Conservation (phyloP, 2,888 invertebrate species). For the Hirtodrosophila trivittata region DNA sequence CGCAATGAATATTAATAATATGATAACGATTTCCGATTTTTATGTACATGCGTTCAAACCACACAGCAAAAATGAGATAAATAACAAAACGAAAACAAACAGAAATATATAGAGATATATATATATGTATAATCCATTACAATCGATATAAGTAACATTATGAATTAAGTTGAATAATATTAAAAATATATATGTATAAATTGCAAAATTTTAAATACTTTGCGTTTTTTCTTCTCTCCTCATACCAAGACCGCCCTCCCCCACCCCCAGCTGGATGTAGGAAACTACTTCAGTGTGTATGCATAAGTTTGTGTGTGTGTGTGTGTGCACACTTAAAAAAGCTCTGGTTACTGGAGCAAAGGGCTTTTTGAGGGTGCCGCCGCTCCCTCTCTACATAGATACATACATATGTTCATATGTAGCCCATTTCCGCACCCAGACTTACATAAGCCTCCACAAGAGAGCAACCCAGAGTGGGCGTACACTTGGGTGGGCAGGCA, state of each 20-base stretch:
- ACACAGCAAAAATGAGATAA: constrained; percentile 13
- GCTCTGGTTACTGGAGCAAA: constrained; percentile 58
- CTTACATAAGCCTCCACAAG: constrained; percentile 57
- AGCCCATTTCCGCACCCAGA: constrained; percentile 70
- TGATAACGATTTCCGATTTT: constrained; percentile 35
- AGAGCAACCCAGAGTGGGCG: neutral
- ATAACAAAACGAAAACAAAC: constrained; percentile 26
- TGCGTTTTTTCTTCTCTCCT: constrained; percentile 15
- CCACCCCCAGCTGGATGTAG: neutral
- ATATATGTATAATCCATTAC: constrained; percentile 55
- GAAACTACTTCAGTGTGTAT: neutral
- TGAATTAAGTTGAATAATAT: constrained; percentile 60
- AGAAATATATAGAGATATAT: constrained; percentile 33
- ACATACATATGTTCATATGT: constrained; percentile 43
- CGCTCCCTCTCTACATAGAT: constrained; percentile 9
- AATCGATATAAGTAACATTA: constrained; percentile 67
- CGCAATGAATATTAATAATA: constrained; percentile 8
- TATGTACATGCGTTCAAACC: constrained; percentile 60
- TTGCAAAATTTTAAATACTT: constrained; percentile 70
- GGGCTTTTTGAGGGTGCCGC: constrained; percentile 29
- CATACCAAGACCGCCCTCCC: neutral
- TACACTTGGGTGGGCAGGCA: no score
- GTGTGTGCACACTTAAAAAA: constrained; percentile 56
- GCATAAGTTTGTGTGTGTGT: constrained; percentile 5
- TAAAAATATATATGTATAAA: constrained; percentile 71